Conservation (phyloP, 1,140 invertebrate genomes). For the Listronotus bonariensis region DNA sequence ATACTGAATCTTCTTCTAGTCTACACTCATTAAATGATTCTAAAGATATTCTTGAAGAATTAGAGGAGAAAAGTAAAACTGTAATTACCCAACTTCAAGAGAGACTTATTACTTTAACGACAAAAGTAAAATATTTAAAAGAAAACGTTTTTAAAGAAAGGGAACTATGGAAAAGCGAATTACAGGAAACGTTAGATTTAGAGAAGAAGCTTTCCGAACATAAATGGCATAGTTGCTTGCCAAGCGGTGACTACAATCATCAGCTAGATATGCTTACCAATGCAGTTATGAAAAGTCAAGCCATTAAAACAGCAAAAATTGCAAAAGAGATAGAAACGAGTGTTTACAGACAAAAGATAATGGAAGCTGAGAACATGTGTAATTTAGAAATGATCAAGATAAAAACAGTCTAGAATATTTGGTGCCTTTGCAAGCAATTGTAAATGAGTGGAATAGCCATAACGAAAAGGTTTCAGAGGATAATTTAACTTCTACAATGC, state of each 20-base stretch:
- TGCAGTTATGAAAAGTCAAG: conserved; percentile 10
- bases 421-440: conserved; percentile 56
- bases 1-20: not conserved
- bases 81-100: conserved; percentile 19
- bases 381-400: conserved; percentile 60
- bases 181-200: conserved; percentile 36
- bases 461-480: not conserved
- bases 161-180: conserved; percentile 43
- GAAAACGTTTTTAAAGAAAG: conserved; percentile 40
- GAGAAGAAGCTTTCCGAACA: conserved; percentile 25
- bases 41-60: conserved; percentile 15
- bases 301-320: conserved; percentile 4
- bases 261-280: conserved; percentile 7
- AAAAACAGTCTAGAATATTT: conserved; percentile 61
- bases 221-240: conserved; percentile 1
- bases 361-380: conserved; percentile 63
- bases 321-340: conserved; percentile 53
- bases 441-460: conserved; percentile 45
- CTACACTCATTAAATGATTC: not conserved
- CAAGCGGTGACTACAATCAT: conserved; percentile 1
- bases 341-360: conserved; percentile 57
- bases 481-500: no score
- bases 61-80: conserved; percentile 17
- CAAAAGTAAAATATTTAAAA: conserved; percentile 20
- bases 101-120: conserved; percentile 13